Conservation (phyloP, 2,113 vertebrate genomes). For the Anoura caudifer region DNA sequence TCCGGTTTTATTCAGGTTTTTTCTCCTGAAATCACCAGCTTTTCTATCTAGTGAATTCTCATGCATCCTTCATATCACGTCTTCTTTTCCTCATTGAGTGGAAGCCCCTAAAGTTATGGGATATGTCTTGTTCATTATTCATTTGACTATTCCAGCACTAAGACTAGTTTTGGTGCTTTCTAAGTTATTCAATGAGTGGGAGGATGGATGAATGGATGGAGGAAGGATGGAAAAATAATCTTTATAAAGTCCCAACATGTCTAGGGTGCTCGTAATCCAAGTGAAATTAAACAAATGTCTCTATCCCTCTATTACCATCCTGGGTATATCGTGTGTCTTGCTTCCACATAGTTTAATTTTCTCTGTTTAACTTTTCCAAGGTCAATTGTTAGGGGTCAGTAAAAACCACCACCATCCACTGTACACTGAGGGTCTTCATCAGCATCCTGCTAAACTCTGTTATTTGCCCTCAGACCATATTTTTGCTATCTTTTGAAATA, state of each 20-base stretch:
- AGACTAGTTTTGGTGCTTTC: not conserved
- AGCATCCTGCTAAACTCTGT: not conserved
- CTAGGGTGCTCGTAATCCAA: not conserved
- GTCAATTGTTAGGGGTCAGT: not conserved
- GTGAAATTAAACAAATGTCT: not conserved
- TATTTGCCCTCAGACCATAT: not conserved
- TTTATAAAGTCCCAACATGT: not conserved
- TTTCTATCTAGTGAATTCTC: not conserved
- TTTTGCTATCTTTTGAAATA: not conserved
- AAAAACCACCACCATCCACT: not conserved
- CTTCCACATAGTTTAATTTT: not conserved
- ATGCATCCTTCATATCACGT: not conserved
- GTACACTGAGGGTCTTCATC: not conserved
- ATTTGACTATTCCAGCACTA: not conserved
- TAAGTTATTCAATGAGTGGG: not conserved
- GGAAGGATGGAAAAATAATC: not conserved
- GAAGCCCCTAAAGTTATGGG: not conserved
- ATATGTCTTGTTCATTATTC: not conserved
- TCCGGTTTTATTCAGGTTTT: not conserved
- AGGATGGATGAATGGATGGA: not conserved
- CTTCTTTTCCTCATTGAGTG: not conserved
- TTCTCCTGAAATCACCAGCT: not conserved
- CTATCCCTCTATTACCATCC: not conserved
- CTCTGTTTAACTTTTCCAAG: constrained; percentile 24
- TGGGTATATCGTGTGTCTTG: not conserved